Conservation (phyloP, 1,140 invertebrate genomes). For the Ceratina japonica region DNA sequence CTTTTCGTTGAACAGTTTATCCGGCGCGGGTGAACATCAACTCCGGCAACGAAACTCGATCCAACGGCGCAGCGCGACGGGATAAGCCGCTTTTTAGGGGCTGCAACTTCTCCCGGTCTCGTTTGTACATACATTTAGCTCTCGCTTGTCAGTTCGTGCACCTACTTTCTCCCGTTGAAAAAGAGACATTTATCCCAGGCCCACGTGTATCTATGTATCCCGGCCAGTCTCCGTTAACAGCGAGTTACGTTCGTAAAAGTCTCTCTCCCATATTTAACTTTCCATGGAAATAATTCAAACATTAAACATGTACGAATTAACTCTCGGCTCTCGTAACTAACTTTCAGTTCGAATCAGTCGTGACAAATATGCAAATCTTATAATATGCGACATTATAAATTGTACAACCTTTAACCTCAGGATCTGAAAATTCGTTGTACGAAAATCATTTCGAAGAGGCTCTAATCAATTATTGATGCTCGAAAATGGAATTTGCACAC, state of each 20-base stretch:
- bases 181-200: background rate
- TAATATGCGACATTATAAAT: too few species aligned
- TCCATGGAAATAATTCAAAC: too few species aligned
- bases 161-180: conserved; percentile 20
- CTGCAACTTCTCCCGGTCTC: background rate
- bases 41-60: conserved; percentile 41
- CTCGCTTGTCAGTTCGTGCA: conserved; percentile 32
- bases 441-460: too few species aligned
- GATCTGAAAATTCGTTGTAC: too few species aligned
- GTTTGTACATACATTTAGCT: conserved; percentile 52
- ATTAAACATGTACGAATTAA: too few species aligned
- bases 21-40: conserved; percentile 5
- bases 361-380: too few species aligned
- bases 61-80: conserved; percentile 2
- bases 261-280: conserved; percentile 1
- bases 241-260: conserved; percentile 32
- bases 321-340: too few species aligned
- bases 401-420: too few species aligned
- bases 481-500: too few species aligned
- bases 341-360: too few species aligned
- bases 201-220: too few species aligned
- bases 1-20: conserved; percentile 41
- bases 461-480: too few species aligned
- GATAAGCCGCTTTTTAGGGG: conserved; percentile 45
- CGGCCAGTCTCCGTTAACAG: conserved; percentile 3